Conservation (phyloP, 2,797 vertebrate species). For the Okamejei kenojei region DNA sequence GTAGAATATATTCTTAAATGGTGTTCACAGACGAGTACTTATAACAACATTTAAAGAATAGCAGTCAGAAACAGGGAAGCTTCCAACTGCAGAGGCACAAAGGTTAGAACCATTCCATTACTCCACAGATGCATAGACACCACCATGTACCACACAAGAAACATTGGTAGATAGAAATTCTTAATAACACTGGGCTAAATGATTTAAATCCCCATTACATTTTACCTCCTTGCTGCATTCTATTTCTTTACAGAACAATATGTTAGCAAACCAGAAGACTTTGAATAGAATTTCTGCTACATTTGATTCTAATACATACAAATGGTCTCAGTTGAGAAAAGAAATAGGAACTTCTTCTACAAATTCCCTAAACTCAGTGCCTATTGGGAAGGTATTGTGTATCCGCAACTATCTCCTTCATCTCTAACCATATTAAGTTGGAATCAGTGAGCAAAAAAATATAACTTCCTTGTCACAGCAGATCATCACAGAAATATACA, state of each 20-base stretch:
- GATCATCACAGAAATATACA: neutral
- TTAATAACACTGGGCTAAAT: neutral
- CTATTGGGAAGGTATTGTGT: neutral
- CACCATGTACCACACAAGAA: neutral
- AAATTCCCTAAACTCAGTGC: neutral
- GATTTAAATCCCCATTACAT: neutral
- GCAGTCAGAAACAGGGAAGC: too few species aligned
- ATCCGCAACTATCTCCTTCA: neutral
- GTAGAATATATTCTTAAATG: neutral
- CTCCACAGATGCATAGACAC: neutral
- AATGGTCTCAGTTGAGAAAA: neutral
- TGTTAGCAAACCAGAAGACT: neutral
- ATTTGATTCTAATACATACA: neutral
- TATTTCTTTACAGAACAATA: neutral
- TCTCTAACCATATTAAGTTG: neutral
- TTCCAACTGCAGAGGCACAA: neutral
- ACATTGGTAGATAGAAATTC: too few species aligned
- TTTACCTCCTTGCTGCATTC: neutral
- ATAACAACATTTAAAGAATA: neutral
- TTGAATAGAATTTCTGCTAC: too few species aligned
- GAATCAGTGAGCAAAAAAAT: too few species aligned
- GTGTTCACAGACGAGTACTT: neutral
- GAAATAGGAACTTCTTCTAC: neutral
- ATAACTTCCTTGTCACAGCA: neutral
- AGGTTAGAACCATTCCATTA: neutral